Evolutionary conservation across 1,140 invertebrate species (phyloP).

Genomic region (Trypoxylus dichotomus): DNA sequence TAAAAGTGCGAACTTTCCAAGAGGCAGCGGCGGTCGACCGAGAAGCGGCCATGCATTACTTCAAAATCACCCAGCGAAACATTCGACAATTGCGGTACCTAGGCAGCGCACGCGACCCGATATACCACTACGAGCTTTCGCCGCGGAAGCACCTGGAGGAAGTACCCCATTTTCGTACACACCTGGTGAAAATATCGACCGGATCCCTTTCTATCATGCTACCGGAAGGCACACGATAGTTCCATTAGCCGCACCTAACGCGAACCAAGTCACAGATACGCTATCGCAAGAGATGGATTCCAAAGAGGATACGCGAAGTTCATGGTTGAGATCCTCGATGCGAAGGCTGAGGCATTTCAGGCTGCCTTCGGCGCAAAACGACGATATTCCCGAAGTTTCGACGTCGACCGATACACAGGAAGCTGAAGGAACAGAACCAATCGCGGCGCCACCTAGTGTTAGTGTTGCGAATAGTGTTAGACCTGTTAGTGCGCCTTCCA

Average conservation of each 20-base stretch:
- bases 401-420: slow-evolving; percentile 6
- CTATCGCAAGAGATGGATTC: background rate
- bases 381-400: slow-evolving; percentile 30
- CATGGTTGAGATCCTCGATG: slow-evolving; percentile 52
- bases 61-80: slow-evolving; percentile 21
- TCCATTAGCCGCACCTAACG: background rate
- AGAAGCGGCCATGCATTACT: slow-evolving; percentile 18
- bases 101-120: background rate
- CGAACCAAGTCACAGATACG: background rate
- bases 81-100: background rate
- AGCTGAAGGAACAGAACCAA: slow-evolving; percentile 1
- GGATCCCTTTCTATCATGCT: background rate
- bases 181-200: slow-evolving; percentile 12
- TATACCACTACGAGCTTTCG: background rate
- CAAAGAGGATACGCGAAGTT: background rate
- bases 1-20: slow-evolving; percentile 17
- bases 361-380: slow-evolving; percentile 40
- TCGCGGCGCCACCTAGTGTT: slow-evolving; percentile 1
- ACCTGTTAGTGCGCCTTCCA: slow-evolving; percentile 50
- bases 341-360: slow-evolving; percentile 47
- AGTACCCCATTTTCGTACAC: background rate
- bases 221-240: background rate
- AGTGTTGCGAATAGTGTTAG: slow-evolving; percentile 30
- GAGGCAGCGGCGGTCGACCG: background rate
- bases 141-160: background rate